Evolutionary conservation across 2,888 invertebrate species (phyloP), one percentile per base, ranked within the genome.

Genomic region (Arrhopalites spinosus): DNA sequence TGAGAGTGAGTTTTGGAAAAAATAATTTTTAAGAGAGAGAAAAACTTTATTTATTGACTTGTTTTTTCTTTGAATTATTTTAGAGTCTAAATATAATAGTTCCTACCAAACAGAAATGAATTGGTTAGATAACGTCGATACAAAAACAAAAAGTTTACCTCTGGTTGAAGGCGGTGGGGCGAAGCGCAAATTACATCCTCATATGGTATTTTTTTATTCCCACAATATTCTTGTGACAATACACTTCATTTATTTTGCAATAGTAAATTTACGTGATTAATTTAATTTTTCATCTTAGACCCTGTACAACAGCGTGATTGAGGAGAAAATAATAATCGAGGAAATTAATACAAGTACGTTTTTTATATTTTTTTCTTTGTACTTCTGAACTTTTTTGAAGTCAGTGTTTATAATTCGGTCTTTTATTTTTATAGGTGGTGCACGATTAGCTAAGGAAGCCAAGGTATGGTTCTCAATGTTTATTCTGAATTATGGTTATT

Each of bases 281-380:
- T 59, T 59, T 20, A 23, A 7, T 59, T 23, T 59, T n/a, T 64
- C 29, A 3, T 47, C 43, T 72, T 89, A 97, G 97, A 93, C 91
- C 86, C 90, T 96, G 86, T 92, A 98, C 87, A 95, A 94, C 85
- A 92, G 91, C 86, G 93, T 96, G 82, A 92, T 95, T 85, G 97
- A 98, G 87, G 91, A 95, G 86, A 95, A 94, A 83, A 93, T 94
- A 84, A 92, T 93, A 86, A 94, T 99, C 85, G 98, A 98, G 75
- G 82, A 82, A 76, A 82, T 83, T 43, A 83, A 82, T 66, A 82
- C 81, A 45, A 36, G 36, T 36, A 36, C 36, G 11, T 36, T 3
- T 36, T 11, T 11, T 36, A 36, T 7, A 36, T 36, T 36, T 36
- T 36, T 11, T 11, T 36, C 36, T 7, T 36, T 36, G n/a, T n/a